Conservation (phyloP, 1,140 invertebrate genomes). For the Platyscapa corneri region DNA sequence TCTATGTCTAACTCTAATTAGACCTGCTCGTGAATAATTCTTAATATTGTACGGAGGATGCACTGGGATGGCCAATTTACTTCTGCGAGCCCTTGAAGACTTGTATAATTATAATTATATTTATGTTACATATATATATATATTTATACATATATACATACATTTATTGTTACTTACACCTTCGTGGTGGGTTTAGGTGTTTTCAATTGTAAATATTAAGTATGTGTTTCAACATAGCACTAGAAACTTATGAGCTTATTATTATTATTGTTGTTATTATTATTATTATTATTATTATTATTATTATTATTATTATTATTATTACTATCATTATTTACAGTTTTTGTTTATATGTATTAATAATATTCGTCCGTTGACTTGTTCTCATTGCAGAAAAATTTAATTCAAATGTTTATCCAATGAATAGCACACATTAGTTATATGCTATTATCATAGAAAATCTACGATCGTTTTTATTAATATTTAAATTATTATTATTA, state of each 20-base stretch:
- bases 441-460: too few relatives aligned
- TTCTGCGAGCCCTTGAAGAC: constrained; percentile 11
- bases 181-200: constrained; percentile 40
- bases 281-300: constrained; percentile 10
- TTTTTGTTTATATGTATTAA: too few relatives aligned
- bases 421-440: too few relatives aligned
- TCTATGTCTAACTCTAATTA: constrained; percentile 51
- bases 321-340: too few relatives aligned
- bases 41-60: constrained; percentile 41
- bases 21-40: constrained; percentile 45
- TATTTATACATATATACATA: constrained; percentile 4
- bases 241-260: constrained; percentile 9
- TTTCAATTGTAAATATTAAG: constrained; percentile 43
- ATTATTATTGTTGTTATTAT: constrained; percentile 6
- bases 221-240: constrained; percentile 45
- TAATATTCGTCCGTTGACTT: too few relatives aligned
- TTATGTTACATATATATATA: constrained; percentile 21
- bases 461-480: too few relatives aligned
- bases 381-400: too few relatives aligned
- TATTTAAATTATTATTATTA: too few relatives aligned
- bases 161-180: constrained; percentile 28
- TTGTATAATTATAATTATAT: constrained; percentile 19
- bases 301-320: background rate
- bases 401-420: too few relatives aligned
- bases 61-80: constrained; percentile 33